phyloP scores from a whole-genome alignment of 2,113 vertebrate species.

The Equus przewalskii region DNA sequence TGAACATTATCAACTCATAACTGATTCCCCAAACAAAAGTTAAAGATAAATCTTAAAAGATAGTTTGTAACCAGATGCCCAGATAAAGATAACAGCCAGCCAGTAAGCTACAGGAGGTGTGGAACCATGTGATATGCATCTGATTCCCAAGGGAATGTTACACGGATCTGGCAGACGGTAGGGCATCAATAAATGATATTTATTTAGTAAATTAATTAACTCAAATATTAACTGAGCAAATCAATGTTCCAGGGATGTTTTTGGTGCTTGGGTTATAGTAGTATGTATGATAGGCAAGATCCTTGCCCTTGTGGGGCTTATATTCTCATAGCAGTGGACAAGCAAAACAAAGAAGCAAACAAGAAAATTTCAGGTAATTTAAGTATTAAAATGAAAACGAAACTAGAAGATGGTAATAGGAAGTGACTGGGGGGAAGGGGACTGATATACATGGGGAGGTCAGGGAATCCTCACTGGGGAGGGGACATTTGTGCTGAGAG shows the following conservation, averaged over 20 bases:
- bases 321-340: neutral
- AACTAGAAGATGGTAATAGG: neutral
- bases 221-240: neutral
- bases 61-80: neutral
- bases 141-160: neutral
- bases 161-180: neutral
- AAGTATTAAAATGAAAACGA: neutral
- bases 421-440: neutral
- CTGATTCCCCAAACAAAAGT: neutral
- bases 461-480: neutral
- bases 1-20: neutral
- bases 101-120: neutral
- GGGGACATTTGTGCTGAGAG: neutral
- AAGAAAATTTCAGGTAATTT: neutral
- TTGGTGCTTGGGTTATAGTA: neutral
- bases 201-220: neutral
- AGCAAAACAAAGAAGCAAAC: neutral
- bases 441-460: neutral
- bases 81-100: neutral
- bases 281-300: neutral
- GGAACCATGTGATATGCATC: neutral
- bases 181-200: neutral
- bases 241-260: neutral
- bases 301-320: neutral
- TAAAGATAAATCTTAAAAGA: constrained; percentile 5